phyloP scores from a whole-genome alignment of 1,140 invertebrate species.

The Drosophila sp. region DNA sequence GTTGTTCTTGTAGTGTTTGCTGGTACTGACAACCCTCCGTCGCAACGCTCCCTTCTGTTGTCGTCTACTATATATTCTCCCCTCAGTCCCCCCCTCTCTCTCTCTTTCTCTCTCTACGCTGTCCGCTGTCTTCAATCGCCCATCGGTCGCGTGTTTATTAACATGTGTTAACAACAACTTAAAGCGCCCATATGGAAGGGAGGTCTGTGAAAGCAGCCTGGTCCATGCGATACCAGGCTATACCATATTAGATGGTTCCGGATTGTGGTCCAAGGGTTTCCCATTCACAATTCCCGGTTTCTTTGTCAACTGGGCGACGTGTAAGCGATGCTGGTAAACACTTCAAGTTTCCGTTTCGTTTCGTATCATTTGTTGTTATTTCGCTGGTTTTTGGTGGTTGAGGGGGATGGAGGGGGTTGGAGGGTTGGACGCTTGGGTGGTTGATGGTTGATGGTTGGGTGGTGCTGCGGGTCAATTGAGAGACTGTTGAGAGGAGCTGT shows the following conservation, averaged over 20 bases:
- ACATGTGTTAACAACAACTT: slow-evolving; percentile 83
- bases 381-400: slow-evolving; percentile 25
- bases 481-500: not conserved
- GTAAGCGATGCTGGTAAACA: slow-evolving; percentile 78
- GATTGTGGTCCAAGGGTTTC: slow-evolving; percentile 28
- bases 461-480: slow-evolving; percentile 41
- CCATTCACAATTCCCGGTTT: slow-evolving; percentile 6
- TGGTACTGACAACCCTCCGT: slow-evolving; percentile 73
- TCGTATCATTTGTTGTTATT: slow-evolving; percentile 22
- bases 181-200: slow-evolving; percentile 73
- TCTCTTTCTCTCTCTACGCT: too few species aligned
- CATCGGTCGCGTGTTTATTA: slow-evolving; percentile 73
- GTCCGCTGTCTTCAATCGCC: slow-evolving; percentile 10
- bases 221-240: not conserved
- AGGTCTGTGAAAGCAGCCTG: not conserved
- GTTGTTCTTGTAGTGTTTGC: slow-evolving; percentile 31
- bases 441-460: slow-evolving; percentile 36
- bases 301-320: slow-evolving; percentile 42
- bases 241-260: slow-evolving; percentile 29
- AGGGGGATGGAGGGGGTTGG: slow-evolving; percentile 16
- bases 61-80: too few species aligned
- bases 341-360: slow-evolving; percentile 71
- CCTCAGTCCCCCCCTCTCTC: too few species aligned
- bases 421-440: slow-evolving; percentile 17
- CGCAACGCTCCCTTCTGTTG: not conserved